Conservation (phyloP, 1,140 invertebrate species). For the Gerris buenoi region DNA sequence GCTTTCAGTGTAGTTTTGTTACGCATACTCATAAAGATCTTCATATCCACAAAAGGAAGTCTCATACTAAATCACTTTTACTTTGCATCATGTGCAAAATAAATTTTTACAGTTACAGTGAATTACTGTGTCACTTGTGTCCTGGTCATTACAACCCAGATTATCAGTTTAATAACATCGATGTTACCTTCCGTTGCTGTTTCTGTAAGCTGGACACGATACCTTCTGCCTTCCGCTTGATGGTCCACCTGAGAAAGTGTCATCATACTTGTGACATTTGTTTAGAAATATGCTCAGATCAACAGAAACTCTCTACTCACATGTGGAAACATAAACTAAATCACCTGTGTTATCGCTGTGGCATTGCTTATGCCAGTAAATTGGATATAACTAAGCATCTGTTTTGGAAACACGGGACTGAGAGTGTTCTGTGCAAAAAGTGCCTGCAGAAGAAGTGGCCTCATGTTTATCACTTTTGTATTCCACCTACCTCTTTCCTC, state of each 20-base stretch:
- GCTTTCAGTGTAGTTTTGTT: constrained; percentile 64
- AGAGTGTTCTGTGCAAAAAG: constrained; percentile 65
- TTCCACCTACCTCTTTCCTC: constrained; percentile 53
- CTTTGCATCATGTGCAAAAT: constrained; percentile 71
- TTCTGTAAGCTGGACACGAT: constrained; percentile 52
- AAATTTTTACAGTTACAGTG: constrained; percentile 70
- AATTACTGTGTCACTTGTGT: constrained; percentile 67
- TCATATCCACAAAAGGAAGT: constrained; percentile 65
- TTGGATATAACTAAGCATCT: constrained; percentile 72
- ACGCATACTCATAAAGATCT: constrained; percentile 62
- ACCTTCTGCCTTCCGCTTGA: constrained; percentile 65
- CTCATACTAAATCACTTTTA: constrained; percentile 63
- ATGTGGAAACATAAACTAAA: constrained; percentile 77
- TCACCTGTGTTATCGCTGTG: constrained; percentile 69
- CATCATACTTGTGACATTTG: constrained; percentile 74
- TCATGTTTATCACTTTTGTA: constrained; percentile 76
- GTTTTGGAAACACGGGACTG: constrained; percentile 80
- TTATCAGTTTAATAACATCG: constrained; percentile 21
- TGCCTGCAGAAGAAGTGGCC: constrained; percentile 79
- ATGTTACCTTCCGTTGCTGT: constrained; percentile 52
- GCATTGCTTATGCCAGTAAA: constrained; percentile 69
- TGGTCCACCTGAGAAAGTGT: constrained; percentile 67
- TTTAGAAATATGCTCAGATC: constrained; percentile 57
- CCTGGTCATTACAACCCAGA: constrained; percentile 50
- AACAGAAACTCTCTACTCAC: constrained; percentile 61